Percentiles rank a stretch among this genome's conserved stretches.
These are phyloP conservation scores for Neopelma chrysocephalum DNA, from an alignment of 2,797 vertebrate species.

Conservation along the genomic window DNA sequence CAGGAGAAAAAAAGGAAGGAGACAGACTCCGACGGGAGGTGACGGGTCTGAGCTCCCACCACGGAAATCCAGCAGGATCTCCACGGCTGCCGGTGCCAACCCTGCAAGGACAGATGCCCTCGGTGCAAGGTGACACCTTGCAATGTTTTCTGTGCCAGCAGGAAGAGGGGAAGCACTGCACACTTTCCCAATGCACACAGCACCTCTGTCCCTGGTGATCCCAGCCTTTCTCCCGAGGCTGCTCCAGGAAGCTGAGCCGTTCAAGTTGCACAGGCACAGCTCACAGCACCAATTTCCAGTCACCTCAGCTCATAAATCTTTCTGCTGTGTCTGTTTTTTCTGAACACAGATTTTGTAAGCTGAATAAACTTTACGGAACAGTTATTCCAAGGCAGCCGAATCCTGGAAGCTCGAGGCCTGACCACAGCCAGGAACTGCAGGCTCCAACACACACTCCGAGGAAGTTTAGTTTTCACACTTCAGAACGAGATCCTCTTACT, in stretches of 20 bases:
- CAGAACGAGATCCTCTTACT: neutral
- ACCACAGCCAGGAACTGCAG: constrained; percentile 1
- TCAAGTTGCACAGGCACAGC: neutral
- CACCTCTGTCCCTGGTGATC: neutral
- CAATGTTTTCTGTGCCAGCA: neutral
- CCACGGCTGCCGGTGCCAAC: neutral
- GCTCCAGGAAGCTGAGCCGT: neutral
- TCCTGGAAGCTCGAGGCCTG: constrained; percentile 4
- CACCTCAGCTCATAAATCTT: constrained; percentile 16
- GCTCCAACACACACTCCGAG: neutral
- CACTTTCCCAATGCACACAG: neutral
- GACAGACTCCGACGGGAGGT: neutral
- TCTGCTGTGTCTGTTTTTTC: neutral
- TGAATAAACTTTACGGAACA: constrained; percentile 26
- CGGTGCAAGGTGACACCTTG: neutral
- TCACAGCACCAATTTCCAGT: neutral
- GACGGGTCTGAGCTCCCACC: neutral
- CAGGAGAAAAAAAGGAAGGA: neutral
- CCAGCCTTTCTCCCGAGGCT: neutral
- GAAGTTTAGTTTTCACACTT: neutral
- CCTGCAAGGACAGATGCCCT: neutral
- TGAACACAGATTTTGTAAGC: constrained; percentile 26
- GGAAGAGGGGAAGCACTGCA: neutral
- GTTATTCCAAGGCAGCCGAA: constrained; percentile 12
- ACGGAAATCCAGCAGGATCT: neutral